Conservation (phyloP, 1,140 invertebrate species). For the Solenopsis fugax region DNA sequence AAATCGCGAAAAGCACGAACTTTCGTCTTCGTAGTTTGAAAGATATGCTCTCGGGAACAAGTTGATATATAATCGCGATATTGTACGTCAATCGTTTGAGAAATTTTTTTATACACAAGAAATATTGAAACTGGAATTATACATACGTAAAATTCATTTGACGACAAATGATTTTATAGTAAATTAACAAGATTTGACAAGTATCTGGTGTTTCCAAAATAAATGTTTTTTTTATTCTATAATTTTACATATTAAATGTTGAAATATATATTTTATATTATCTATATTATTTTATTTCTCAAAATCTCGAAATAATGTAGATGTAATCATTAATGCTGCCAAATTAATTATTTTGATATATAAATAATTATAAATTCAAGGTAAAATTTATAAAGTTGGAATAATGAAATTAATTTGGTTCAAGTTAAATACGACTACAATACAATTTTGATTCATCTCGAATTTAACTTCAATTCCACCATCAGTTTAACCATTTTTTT, state of each 20-base stretch:
- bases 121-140: background rate
- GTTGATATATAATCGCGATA: constrained; percentile 24
- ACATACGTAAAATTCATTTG: background rate
- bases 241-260: background rate
- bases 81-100: background rate
- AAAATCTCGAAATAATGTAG: background rate
- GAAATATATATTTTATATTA: background rate
- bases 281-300: too few relatives aligned
- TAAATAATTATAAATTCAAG: background rate
- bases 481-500: background rate
- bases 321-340: background rate
- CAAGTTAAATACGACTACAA: background rate
- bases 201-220: background rate
- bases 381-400: background rate
- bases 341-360: background rate
- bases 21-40: background rate
- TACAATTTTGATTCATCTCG: background rate
- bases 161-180: background rate
- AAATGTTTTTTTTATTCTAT: background rate
- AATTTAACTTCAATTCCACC: background rate
- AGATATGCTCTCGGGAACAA: background rate
- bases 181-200: background rate
- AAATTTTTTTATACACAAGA: background rate
- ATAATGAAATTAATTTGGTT: background rate
- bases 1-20: background rate